These are phyloP conservation scores for Ctena decussata DNA, from an alignment of 2,888 invertebrate species.

Conservation along the genomic window DNA sequence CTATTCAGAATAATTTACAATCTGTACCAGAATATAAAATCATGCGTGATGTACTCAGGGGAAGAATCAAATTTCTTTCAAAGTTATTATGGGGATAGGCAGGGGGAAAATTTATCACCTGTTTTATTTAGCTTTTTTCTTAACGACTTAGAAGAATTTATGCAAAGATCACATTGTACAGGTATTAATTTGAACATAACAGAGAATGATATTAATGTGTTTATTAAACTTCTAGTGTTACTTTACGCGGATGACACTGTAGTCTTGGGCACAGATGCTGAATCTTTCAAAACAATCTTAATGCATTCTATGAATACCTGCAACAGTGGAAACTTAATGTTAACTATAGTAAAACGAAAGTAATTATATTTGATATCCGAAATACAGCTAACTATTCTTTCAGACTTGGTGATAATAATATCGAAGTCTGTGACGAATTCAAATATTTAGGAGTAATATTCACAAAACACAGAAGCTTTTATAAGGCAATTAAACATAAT, in stretches of 20 bases:
- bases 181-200: neutral
- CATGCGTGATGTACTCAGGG: neutral
- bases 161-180: neutral
- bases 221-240: neutral
- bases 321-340: neutral
- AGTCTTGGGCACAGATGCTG: neutral
- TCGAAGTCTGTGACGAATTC: neutral
- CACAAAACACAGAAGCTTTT: neutral
- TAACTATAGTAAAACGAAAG: neutral
- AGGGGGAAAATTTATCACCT: neutral
- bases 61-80: neutral
- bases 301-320: neutral
- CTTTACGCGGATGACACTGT: neutral
- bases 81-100: neutral
- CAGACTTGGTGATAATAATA: neutral
- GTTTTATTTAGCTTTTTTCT: neutral
- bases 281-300: neutral
- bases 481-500: no score
- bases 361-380: neutral
- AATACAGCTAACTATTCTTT: neutral
- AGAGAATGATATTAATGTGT: neutral
- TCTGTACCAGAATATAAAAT: neutral
- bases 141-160: neutral
- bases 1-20: neutral
- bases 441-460: conserved; percentile 1